Conservation (phyloP, 2,113 vertebrate species). For the Trogon surrucura region DNA sequence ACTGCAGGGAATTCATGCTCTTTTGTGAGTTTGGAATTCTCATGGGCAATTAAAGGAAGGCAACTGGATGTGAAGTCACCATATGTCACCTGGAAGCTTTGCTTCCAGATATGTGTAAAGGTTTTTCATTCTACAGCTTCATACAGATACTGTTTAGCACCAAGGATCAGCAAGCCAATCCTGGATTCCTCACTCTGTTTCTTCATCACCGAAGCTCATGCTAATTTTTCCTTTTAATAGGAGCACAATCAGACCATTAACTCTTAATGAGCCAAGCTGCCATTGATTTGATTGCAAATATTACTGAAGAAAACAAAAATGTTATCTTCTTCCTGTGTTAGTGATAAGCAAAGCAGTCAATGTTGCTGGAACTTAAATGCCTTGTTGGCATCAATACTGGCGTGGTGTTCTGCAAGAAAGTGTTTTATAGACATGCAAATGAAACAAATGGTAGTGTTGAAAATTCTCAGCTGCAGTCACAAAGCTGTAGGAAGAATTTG, state of each 20-base stretch:
- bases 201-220: background rate
- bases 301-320: background rate
- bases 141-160: background rate
- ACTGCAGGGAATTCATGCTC: background rate
- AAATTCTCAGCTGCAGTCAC: background rate
- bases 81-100: background rate
- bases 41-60: background rate
- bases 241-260: background rate
- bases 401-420: background rate
- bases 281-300: background rate
- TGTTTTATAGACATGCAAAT: background rate
- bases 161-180: background rate
- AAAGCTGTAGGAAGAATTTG: background rate
- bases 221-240: background rate
- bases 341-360: background rate
- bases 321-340: background rate
- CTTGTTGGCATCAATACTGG: background rate
- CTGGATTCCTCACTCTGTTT: background rate
- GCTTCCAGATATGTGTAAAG: background rate
- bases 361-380: background rate
- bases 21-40: background rate
- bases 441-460: background rate
- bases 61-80: background rate
- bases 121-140: background rate
- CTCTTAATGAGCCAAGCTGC: background rate